Base-by-base conservation (phyloP, 30 jellyfish, hydroid and myxozoan species). In the Cassiopea andromeda region DNA sequence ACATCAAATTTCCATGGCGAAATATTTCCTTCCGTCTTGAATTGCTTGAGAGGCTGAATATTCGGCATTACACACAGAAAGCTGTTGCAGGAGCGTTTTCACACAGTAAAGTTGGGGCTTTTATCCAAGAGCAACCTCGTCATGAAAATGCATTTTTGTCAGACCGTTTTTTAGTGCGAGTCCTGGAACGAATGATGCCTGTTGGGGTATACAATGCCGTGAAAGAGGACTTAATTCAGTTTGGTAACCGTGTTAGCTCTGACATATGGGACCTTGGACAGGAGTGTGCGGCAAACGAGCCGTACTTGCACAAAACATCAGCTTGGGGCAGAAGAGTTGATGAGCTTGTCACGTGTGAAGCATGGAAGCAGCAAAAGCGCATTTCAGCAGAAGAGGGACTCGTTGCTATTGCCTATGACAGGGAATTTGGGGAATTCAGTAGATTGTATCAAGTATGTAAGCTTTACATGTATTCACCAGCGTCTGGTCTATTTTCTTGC, bases 271-370 rank as follows among this genome's bases (percentile, higher is more conserved):
- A 44, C 9, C 84, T 90, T 66, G 97, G 96, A 19, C 92, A 90
- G 61, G 93, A 90, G 60, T 95, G 96, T 69, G 93, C 91, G 15
- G 73, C 76, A 0, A 85, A 79, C 57, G 97, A 90, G 86, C 98
- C 98, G 19, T 83, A 81, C 70, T 87, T 94, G 72, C 87, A 46
- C 60, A 97, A 94, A 50, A 89, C 92, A 38, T 89, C 92, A 48
- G 98, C 97, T 46, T 94, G 98, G 98, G 98, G 98, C 1, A 64
- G 69, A 44, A 92, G 93, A 46, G 69, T 90, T 73, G 98, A 94
- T 76, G 82, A 87, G 7, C 82, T 94, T 66, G 94, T 85, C 46
- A 89, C 96, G 19, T 93, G 96, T 77, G 59, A 85, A 69, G 93
- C 98, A 15, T 94, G 98, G 98, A 89, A 94, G 75, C 73, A 66